These are phyloP conservation scores for Chamaedrilus cognettii DNA, from an alignment of 2,888 invertebrate species.

Conservation along the genomic window DNA sequence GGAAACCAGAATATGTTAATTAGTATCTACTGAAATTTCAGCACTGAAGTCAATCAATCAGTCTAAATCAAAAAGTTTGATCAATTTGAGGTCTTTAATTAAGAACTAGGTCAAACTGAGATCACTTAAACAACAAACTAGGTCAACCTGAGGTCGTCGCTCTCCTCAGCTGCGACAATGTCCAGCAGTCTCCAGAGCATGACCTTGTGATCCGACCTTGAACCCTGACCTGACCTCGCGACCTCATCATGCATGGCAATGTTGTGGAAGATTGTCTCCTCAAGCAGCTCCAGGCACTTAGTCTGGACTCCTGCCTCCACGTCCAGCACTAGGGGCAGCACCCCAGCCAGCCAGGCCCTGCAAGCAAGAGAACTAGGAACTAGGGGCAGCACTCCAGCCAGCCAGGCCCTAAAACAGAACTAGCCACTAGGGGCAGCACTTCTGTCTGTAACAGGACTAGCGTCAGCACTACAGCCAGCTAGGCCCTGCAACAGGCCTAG, in stretches of 20 bases:
- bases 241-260: constrained; percentile 42
- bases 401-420: constrained; percentile 55
- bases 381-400: constrained; percentile 62
- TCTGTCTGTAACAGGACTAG: too few species aligned
- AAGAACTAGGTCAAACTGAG: too few species aligned
- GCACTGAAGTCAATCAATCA: too few species aligned
- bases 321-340: constrained; percentile 65
- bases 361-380: too few species aligned
- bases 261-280: constrained; percentile 49
- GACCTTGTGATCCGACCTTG: background rate
- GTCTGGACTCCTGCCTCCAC: constrained; percentile 62
- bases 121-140: too few species aligned
- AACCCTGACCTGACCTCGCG: constrained; percentile 42
- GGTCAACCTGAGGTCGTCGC: constrained; percentile 22
- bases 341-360: constrained; percentile 56
- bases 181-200: constrained; percentile 68
- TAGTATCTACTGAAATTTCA: too few species aligned
- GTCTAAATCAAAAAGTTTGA: background rate
- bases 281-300: constrained; percentile 59
- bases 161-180: constrained; percentile 59
- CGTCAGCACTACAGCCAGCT: background rate
- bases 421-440: constrained; percentile 64
- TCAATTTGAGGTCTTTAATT: background rate
- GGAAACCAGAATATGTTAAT: too few species aligned
- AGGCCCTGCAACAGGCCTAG: background rate